Conservation (phyloP, 1,140 invertebrate species). For the Wiebesia pumilae region DNA sequence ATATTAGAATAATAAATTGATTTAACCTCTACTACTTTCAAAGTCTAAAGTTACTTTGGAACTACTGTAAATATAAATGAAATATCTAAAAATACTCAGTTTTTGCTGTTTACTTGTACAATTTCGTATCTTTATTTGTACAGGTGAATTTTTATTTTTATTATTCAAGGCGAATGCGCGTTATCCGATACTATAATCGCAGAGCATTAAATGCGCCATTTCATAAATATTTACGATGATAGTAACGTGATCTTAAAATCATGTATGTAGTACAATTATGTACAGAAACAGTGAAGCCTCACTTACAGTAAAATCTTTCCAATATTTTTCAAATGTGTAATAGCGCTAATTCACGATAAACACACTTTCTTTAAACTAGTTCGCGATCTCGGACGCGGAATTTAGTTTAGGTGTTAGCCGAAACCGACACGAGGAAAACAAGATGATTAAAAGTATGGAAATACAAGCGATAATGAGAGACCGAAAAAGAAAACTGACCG, state of each 20-base stretch:
- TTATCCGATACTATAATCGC: neutral
- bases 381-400: neutral
- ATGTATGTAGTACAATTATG: neutral
- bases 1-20: too few species aligned
- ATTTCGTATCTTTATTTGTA: neutral
- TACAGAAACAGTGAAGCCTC: neutral
- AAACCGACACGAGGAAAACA: neutral
- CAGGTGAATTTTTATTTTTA: neutral
- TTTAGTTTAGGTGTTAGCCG: neutral
- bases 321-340: neutral
- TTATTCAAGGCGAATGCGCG: neutral
- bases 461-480: neutral
- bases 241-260: neutral
- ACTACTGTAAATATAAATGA: too few species aligned
- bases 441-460: conserved; percentile 1
- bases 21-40: too few species aligned
- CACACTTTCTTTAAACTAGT: neutral
- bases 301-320: neutral
- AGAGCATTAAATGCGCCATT: neutral
- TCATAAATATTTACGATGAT: conserved; percentile 22
- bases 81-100: too few species aligned
- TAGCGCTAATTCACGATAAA: neutral
- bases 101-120: too few species aligned
- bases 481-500: conserved; percentile 56
- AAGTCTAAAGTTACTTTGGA: too few species aligned